Conservation (phyloP, 2,888 invertebrate species). For the Lymantria dispar region DNA sequence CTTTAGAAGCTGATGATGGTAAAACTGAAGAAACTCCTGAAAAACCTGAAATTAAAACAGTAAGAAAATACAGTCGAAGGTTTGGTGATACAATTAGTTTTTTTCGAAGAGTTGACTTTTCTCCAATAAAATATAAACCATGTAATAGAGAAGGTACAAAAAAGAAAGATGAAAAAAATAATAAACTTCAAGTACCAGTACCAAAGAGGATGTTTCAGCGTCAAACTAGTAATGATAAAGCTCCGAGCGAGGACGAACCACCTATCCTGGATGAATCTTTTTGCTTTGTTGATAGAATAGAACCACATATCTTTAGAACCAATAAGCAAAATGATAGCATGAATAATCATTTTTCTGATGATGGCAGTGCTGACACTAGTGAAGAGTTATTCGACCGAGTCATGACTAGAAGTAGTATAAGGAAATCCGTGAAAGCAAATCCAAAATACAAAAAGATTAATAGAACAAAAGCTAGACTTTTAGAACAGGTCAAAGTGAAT, state of each 20-base stretch:
- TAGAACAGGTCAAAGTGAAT: slow-evolving; percentile 73
- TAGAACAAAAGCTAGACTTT: slow-evolving; percentile 69
- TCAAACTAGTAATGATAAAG: slow-evolving; percentile 59
- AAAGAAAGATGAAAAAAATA: slow-evolving; percentile 69
- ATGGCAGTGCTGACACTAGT: slow-evolving; percentile 76
- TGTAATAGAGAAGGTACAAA: slow-evolving; percentile 55
- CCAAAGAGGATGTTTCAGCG: slow-evolving; percentile 47
- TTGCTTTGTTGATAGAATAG: slow-evolving; percentile 57
- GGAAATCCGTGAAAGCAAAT: slow-evolving; percentile 74
- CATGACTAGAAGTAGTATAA: slow-evolving; percentile 71
- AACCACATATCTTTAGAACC: slow-evolving; percentile 57
- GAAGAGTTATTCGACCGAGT: slow-evolving; percentile 76
- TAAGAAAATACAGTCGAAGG: slow-evolving; percentile 67
- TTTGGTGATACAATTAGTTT: slow-evolving; percentile 76
- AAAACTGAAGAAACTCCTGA: slow-evolving; percentile 51
- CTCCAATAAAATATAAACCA: slow-evolving; percentile 76
- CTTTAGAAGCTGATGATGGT: slow-evolving; percentile 66
- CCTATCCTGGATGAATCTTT: slow-evolving; percentile 47
- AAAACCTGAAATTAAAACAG: slow-evolving; percentile 59
- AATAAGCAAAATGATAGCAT: slow-evolving; percentile 73
- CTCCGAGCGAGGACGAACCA: slow-evolving; percentile 66
- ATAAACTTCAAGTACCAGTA: slow-evolving; percentile 57
- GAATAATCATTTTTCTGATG: slow-evolving; percentile 77
- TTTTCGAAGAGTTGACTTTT: slow-evolving; percentile 71
- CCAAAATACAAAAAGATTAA: slow-evolving; percentile 79